Conservation (phyloP, 1,140 invertebrate genomes). For the Adelges cooleyi region DNA sequence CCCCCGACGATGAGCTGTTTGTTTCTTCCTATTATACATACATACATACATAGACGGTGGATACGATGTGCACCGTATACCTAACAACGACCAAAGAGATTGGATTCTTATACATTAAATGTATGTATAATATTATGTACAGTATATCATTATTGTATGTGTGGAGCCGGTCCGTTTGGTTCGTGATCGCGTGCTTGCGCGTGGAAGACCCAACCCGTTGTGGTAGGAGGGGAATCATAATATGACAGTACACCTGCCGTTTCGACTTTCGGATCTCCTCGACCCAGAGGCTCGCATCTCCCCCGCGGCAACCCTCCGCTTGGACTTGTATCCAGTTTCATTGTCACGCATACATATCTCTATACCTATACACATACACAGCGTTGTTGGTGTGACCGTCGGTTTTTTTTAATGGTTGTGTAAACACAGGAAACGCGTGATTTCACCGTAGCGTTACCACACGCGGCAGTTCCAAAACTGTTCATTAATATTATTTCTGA, state of each 20-base stretch:
- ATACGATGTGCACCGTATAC: not conserved
- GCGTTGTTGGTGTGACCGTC: not conserved
- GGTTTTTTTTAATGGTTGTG: conserved; percentile 6
- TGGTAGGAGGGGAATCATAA: not conserved
- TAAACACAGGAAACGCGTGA: conserved; percentile 21
- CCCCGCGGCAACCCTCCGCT: not conserved
- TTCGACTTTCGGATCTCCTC: conserved; percentile 19
- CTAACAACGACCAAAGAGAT: conserved; percentile 4
- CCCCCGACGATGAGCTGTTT: too few species aligned
- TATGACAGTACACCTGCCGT: conserved; percentile 24
- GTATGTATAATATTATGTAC: not conserved
- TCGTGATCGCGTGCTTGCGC: conserved; percentile 15
- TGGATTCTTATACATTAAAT: conserved; percentile 8
- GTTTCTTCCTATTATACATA: not conserved
- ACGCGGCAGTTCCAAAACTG: too few species aligned
- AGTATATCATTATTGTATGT: not conserved
- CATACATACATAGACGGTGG: not conserved
- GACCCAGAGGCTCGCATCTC: not conserved
- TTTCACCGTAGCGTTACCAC: not conserved
- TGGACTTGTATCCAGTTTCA: not conserved
- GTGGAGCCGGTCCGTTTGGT: conserved; percentile 16
- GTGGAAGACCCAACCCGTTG: conserved; percentile 15
- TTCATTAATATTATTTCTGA: too few species aligned
- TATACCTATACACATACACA: not conserved
- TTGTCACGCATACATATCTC: not conserved